phyloP scores from a whole-genome alignment of 1,140 invertebrate genomes.

The Nasonia vitripennis region DNA sequence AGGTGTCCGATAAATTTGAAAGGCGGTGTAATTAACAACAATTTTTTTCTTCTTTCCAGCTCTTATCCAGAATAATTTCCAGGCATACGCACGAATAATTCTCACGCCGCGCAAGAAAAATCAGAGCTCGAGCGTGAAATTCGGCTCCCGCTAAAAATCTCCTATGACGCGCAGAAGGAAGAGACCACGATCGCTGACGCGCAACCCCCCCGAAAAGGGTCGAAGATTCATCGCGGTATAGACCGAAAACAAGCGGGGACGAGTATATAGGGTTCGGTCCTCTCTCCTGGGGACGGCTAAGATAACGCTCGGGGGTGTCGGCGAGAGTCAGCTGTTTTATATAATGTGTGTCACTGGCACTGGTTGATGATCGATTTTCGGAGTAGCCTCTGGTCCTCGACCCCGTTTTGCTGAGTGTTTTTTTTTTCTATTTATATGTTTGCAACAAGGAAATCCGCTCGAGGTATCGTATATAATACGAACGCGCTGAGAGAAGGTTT shows the following conservation, averaged over 20 bases:
- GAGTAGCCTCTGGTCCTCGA: not conserved
- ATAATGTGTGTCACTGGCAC: slow-evolving; percentile 69
- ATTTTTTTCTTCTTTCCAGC: not conserved
- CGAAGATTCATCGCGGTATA: not conserved
- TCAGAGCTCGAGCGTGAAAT: slow-evolving; percentile 49
- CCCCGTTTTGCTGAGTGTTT: not conserved
- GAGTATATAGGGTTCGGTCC: slow-evolving; percentile 13
- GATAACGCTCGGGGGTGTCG: slow-evolving; percentile 14
- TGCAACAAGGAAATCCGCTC: not conserved
- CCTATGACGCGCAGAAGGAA: not conserved
- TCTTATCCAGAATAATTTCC: too few relatives aligned
- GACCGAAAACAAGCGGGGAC: not conserved
- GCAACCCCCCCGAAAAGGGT: not conserved
- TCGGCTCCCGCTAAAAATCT: slow-evolving; percentile 49
- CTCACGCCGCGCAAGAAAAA: slow-evolving; percentile 22
- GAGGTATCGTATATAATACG: too few relatives aligned
- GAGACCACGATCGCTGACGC: slow-evolving; percentile 20
- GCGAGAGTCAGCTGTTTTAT: slow-evolving; percentile 67
- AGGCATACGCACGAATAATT: too few relatives aligned
- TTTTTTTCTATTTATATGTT: not conserved
- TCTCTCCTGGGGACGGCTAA: slow-evolving; percentile 12
- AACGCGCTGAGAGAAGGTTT: not conserved
- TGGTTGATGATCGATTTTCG: slow-evolving; percentile 47
- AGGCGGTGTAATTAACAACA: not conserved
- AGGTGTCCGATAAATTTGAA: not conserved